phyloP scores from a whole-genome alignment of 2,888 invertebrate genomes.

The Endomychus coccineus region DNA sequence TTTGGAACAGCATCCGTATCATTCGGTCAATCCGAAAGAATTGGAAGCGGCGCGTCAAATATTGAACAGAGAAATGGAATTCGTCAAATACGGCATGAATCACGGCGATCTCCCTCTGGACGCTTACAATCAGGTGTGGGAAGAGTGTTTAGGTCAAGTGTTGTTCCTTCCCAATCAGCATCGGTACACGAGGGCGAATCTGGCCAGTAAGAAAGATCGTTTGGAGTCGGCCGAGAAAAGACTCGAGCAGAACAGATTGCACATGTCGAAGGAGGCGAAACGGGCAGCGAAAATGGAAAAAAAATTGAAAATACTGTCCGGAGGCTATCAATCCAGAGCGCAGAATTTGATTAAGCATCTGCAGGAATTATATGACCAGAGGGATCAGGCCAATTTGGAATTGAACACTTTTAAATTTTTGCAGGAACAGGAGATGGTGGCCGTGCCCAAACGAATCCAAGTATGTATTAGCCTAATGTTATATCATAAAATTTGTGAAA shows the following conservation, averaged over 20 bases:
- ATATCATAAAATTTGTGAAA: no score
- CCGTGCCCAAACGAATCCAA: conserved; percentile 84
- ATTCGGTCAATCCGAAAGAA: conserved; percentile 62
- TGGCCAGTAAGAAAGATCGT: conserved; percentile 93
- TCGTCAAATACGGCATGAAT: conserved; percentile 88
- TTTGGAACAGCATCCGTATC: conserved; percentile 81
- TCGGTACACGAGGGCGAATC: conserved; percentile 81
- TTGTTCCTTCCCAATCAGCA: conserved; percentile 74
- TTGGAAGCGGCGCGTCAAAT: conserved; percentile 57
- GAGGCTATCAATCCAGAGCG: conserved; percentile 71
- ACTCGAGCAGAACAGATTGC: conserved; percentile 85
- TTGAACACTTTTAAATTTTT: conserved; percentile 85
- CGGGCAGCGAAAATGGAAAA: conserved; percentile 96
- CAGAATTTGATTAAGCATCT: conserved; percentile 83
- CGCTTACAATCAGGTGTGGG: conserved; percentile 90
- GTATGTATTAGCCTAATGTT: no score
- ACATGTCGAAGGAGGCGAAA: conserved; percentile 97
- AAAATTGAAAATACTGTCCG: conserved; percentile 91
- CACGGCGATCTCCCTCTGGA: conserved; percentile 91
- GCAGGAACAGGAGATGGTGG: conserved; percentile 81
- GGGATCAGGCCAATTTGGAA: conserved; percentile 84
- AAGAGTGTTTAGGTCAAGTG: conserved; percentile 89
- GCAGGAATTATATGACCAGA: conserved; percentile 79
- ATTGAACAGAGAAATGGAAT: conserved; percentile 76
- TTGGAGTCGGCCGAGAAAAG: conserved; percentile 89